Base-by-base conservation (phyloP, 30 jellyfish, hydroid and myxozoan species). In the Cassiopea xamachana region DNA sequence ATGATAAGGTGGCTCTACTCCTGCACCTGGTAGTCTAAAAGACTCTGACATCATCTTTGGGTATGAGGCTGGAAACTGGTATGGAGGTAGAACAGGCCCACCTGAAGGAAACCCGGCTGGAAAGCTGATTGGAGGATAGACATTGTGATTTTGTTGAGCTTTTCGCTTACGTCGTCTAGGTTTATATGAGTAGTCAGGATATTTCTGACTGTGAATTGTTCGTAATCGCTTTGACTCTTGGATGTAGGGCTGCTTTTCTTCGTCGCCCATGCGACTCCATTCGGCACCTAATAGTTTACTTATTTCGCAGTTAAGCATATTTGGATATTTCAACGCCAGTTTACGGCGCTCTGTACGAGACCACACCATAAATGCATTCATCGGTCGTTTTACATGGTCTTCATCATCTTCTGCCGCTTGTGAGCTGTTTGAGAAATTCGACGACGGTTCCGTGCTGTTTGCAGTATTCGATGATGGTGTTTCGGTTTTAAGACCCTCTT, bases 291-390 rank as follows among this genome's bases (percentile, higher is more conserved):
- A 94, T 49, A 97, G 64, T 91, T 97, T 97, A 84, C 99, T 93
- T 12, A 97, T 97, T 75, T 97, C 99, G 48, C 99, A 97, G 88
- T 97, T 97, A 83, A 97, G 73, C 98, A 97, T 93, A 73, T 97
- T 97, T 18, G 99, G 99, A 89, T 93, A 97, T 73, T 93, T 93
- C 90, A 97, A 77, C 6, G 99, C 99, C 39, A 97, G 96, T 84
- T 93, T 97, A 4, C 99, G 94, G 64, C 99, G 88, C 69, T 93
- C 99, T 5, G 98, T 91, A 39, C 98, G 87, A 10, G 99, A 97
- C 99, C 99, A 97, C 45, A 97, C 99, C 99, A 97, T 97, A 81
- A 97, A 97, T 48, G 99, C 99, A 79, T 97, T 97, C 99, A 97
- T 97, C n/a, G 99, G 99, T 59, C 99, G 96, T 74, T 94, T 93